Base-by-base conservation (phyloP, 2,888 invertebrate genomes). In the Tortrix viridana region DNA sequence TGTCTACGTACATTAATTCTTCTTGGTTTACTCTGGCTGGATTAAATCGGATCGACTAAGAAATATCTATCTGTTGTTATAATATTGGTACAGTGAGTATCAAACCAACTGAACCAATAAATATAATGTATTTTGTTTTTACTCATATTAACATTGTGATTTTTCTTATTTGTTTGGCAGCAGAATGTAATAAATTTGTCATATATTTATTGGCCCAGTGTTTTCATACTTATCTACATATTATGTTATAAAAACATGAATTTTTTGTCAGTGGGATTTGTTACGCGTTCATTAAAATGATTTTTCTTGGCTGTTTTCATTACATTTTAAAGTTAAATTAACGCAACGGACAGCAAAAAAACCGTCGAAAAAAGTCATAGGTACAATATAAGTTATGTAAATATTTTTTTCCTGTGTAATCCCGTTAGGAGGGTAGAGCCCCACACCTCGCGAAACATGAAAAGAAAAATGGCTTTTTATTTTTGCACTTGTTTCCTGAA, bases 1-100 rank as follows among this genome's bases (percentile, higher is more conserved):
- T 57, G 62, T 57, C 62, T 46, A 57, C 47, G 62, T 52, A 62
- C 62, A 63, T 63, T 63, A 63, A 57, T 63, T 63, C 62, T 52
- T 57, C 57, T 63, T 57, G 52, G 52, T 41, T 63, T 57, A 52
- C 62, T 47, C 20, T 41, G 41, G 41, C 41, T 57, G 57, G 16
- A 57, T 57, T 63, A 32, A 52, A 57, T 22, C 47, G 26, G 46
- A 19, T 14, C 19, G 20, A 52, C 26, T 46, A 6, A 12, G 41
- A 54, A 18, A 43, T 19, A 49, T 18, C 12, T 12, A 5, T 38
- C 4, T 41, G 41, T n/a, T 41, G n/a, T n/a, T 38, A 16, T 41
- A 41, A 41, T 41, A 38, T 5, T 26, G 5, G 26, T 5, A 38
- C 1, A 14, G 12, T 38, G 38, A 4, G 38, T 38, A 41, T 16